Evolutionary conservation across 2,113 vertebrate genomes (phyloP).

Genomic region (Percopsis transmontana): DNA sequence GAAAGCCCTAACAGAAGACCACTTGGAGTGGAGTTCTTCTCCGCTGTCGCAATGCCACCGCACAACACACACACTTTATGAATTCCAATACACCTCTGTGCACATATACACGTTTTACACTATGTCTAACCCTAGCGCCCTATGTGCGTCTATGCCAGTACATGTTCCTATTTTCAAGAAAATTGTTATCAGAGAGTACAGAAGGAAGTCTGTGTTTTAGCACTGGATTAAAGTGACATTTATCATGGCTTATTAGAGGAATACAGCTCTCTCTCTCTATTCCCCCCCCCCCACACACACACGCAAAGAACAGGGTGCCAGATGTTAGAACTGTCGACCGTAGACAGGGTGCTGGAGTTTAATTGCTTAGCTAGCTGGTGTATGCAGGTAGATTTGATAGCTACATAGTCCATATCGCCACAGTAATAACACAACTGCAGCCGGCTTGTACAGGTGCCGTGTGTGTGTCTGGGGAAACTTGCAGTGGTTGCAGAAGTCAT

Average conservation of each 20-base stretch:
- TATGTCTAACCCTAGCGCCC: background rate
- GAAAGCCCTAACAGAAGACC: constrained; percentile 7
- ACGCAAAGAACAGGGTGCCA: constrained; percentile 44
- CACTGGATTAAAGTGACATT: constrained; percentile 35
- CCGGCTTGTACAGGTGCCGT: constrained; percentile 35
- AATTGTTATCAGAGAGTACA: background rate
- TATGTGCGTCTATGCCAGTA: background rate
- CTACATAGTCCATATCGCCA: constrained; percentile 43
- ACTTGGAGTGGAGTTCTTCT: constrained; percentile 24
- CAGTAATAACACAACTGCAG: constrained; percentile 51
- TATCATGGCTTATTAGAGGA: constrained; percentile 50
- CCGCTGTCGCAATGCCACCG: constrained; percentile 15
- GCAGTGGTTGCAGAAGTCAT: constrained; percentile 64
- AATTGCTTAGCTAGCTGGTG: constrained; percentile 64
- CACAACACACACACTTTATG: background rate
- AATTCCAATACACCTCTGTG: background rate
- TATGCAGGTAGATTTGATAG: constrained; percentile 60
- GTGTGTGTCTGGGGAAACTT: constrained; percentile 40
- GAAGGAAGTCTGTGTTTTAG: constrained; percentile 10
- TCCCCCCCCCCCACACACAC: constrained; percentile 21
- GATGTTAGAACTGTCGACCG: constrained; percentile 65
- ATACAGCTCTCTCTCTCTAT: constrained; percentile 50
- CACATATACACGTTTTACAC: background rate
- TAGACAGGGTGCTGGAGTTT: constrained; percentile 48
- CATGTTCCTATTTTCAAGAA: too few species aligned